phyloP scores from a whole-genome alignment of 2,797 vertebrate species.

The Avahi laniger region DNA sequence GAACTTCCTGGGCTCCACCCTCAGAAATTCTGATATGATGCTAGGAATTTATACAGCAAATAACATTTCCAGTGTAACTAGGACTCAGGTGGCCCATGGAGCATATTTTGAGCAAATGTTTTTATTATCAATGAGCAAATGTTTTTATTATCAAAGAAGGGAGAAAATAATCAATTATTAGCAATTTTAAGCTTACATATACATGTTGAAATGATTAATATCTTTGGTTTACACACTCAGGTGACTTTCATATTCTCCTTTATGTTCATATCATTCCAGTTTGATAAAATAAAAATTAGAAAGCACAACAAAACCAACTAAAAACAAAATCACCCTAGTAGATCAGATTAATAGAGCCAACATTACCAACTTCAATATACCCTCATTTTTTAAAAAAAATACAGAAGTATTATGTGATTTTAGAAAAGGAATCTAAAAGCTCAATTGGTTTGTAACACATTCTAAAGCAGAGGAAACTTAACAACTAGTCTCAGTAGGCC shows the following conservation, averaged over 20 bases:
- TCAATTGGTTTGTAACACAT: not conserved
- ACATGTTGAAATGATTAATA: not conserved
- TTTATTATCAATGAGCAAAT: not conserved
- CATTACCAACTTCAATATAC: not conserved
- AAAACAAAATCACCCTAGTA: not conserved
- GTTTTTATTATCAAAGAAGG: not conserved
- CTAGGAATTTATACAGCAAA: not conserved
- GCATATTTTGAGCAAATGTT: not conserved
- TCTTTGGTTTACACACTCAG: not conserved
- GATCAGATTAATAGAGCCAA: not conserved
- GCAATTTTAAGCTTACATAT: not conserved
- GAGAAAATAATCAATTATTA: not conserved
- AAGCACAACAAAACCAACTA: not conserved
- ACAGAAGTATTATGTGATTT: not conserved
- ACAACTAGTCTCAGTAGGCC: not conserved
- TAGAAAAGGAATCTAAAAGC: not conserved
- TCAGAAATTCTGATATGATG: not conserved
- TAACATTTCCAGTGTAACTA: not conserved
- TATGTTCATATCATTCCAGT: accelerated
- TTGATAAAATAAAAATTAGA: not conserved
- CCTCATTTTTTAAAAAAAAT: not conserved
- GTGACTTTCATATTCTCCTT: not conserved
- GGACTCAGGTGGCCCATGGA: not conserved
- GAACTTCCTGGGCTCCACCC: not conserved
- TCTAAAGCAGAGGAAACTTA: not conserved